Evolutionary conservation across 1,140 invertebrate genomes (phyloP).

Genomic region (Calliopsis andreniformis): DNA sequence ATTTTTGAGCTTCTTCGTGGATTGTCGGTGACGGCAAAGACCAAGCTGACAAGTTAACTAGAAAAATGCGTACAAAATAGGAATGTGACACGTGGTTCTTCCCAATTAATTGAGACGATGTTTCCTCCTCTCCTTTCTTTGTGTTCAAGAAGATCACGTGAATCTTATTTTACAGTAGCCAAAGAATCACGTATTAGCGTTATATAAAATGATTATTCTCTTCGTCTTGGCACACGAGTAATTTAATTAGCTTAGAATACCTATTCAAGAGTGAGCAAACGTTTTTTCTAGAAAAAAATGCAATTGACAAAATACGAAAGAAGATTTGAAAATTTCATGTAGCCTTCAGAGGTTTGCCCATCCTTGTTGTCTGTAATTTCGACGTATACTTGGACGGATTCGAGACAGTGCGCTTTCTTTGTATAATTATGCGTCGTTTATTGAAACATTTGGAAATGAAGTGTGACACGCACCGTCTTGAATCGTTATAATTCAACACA

Average conservation of each 20-base stretch:
- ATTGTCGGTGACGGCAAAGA: conserved; percentile 18
- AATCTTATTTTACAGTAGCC: conserved; percentile 43
- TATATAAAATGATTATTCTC: conserved; percentile 58
- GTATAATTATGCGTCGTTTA: neutral
- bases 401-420: conserved; percentile 36
- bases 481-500: conserved; percentile 42
- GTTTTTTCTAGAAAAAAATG: neutral
- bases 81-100: conserved; percentile 61
- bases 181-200: conserved; percentile 43
- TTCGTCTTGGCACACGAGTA: conserved; percentile 66
- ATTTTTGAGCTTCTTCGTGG: neutral
- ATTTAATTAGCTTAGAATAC: conserved; percentile 53
- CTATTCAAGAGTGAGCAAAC: conserved; percentile 34
- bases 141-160: conserved; percentile 14
- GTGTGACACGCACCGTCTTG: conserved; percentile 37
- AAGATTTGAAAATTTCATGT: neutral
- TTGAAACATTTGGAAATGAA: neutral
- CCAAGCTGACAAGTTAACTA: conserved; percentile 51
- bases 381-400: conserved; percentile 41
- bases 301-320: no score
- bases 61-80: conserved; percentile 70
- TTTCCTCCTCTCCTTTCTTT: neutral
- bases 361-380: conserved; percentile 18
- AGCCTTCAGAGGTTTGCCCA: conserved; percentile 20
- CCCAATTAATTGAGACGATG: conserved; percentile 5